A percentile compares a stretch with the other conserved stretches of the same genome.
phyloP scores from a whole-genome alignment of 2,797 vertebrate species.

The Rousettus madagascariensis region DNA sequence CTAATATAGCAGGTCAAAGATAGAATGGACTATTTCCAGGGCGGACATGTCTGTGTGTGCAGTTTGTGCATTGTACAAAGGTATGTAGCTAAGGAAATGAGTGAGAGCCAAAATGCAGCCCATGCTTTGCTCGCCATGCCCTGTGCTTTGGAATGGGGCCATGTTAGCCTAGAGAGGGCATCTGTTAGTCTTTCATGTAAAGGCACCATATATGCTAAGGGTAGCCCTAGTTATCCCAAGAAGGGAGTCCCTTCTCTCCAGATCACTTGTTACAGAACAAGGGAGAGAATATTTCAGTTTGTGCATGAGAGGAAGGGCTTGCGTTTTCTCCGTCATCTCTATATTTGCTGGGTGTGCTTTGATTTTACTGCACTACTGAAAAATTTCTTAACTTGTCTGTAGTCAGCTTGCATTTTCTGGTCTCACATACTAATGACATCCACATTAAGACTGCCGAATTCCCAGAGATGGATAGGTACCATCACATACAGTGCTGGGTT shows the following conservation, averaged over 20 bases:
- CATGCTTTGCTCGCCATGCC: neutral
- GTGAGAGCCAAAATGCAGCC: neutral
- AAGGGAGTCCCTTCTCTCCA: neutral
- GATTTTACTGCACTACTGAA: neutral
- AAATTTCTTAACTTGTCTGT: neutral
- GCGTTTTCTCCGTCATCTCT: neutral
- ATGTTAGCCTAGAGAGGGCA: neutral
- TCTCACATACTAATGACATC: neutral
- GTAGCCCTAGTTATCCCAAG: neutral
- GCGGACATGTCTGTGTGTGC: neutral
- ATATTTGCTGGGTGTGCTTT: neutral
- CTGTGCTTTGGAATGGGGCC: neutral
- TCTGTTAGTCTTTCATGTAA: neutral
- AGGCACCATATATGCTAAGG: neutral
- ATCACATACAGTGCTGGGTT: neutral
- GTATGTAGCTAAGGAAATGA: neutral
- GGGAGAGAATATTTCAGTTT: neutral
- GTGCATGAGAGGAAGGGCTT: neutral
- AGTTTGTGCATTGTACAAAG: neutral
- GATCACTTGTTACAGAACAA: neutral
- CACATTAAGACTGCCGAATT: neutral
- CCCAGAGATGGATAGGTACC: neutral
- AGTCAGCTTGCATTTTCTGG: neutral
- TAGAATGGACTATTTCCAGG: neutral
- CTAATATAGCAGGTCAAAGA: slow-evolving; percentile 2